phyloP scores from a whole-genome alignment of 2,888 invertebrate species.

The Mesorhabditis spiculigera region DNA sequence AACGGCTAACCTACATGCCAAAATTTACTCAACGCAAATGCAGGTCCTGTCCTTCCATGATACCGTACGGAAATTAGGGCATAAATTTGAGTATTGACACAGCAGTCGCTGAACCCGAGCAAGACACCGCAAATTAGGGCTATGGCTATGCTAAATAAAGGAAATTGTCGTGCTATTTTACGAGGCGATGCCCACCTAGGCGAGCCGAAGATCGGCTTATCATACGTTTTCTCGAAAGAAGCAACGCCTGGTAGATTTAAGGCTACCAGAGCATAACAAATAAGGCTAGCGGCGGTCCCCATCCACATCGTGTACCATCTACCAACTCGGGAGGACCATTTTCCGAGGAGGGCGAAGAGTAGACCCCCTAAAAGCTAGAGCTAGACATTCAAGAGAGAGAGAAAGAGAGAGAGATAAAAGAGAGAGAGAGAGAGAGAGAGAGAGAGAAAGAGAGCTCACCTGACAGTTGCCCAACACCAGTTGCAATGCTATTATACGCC shows the following conservation, averaged over 20 bases:
- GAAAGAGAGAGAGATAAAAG: no score
- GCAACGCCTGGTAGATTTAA: not conserved
- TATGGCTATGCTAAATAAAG: not conserved
- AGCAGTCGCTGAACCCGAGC: not conserved
- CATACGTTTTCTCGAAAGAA: constrained; percentile 1
- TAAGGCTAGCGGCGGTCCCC: not conserved
- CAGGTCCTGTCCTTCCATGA: not conserved
- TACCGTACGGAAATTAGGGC: constrained; percentile 3
- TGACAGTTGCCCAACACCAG: not conserved
- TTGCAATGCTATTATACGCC: not conserved
- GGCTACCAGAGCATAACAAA: not conserved
- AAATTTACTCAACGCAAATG: constrained; percentile 4
- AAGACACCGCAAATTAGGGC: not conserved
- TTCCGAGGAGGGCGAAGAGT: not conserved
- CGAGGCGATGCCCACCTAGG: not conserved
- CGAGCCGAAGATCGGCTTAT: not conserved
- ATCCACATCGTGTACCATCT: constrained; percentile 3
- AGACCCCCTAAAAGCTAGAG: not conserved
- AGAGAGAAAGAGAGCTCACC: not conserved
- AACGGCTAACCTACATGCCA: not conserved
- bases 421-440: no score
- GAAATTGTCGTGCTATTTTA: not conserved
- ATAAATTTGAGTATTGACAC: constrained; percentile 3
- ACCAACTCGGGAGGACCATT: not conserved
- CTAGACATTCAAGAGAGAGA: no score